Evolutionary conservation across 2,797 vertebrate species (phyloP), one percentile per base, ranked within the genome.

Genomic region (Aplochiton taeniatus): DNA sequence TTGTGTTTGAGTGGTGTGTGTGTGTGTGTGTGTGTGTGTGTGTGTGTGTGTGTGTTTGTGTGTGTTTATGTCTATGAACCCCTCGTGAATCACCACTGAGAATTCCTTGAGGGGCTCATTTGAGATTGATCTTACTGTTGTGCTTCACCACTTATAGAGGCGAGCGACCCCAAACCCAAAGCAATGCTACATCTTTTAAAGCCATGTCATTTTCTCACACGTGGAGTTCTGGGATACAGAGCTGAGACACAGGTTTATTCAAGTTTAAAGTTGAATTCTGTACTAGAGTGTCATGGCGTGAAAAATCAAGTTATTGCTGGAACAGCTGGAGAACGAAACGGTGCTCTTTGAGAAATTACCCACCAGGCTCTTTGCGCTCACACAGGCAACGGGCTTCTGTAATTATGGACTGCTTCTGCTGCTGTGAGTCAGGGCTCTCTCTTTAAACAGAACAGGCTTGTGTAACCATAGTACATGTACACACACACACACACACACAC

Each of bases 311-410:
- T 75, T 77, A 81, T 79, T 76, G 72, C 82, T 74, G 70, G 73
- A 86, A 50, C n/a, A n/a, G n/a, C n/a, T n/a, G n/a, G n/a, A n/a
- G n/a, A n/a, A n/a, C 62, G 74, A 73, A 77, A 76, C 80, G 50
- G 20, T 76, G 74, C 81, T 81, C 78, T 85, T 78, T 76, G 72
- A 69, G 63, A 86, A 89, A 90, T 89, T 87, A 89, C 79, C 77
- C 84, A 75, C 77, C 85, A 78, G 75, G 78, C 75, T 80, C 63
- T 72, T 58, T 69, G 68, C 82, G 74, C 77, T 84, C 78, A 77
- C 78, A 68, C 76, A 68, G 72, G 31, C 31, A 80, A 77, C 72
- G 76, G 81, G 76, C 70, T 63, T 80, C 69, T 76, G 74, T 90
- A 90, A 91, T 90, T 91, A 90, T 67, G 83, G 80, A 55, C 73